A percentile compares a stretch with the other conserved stretches of the same genome.
Evolutionary conservation across 2,888 invertebrate genomes (phyloP).

Genomic region (Tenthredo livida): DNA sequence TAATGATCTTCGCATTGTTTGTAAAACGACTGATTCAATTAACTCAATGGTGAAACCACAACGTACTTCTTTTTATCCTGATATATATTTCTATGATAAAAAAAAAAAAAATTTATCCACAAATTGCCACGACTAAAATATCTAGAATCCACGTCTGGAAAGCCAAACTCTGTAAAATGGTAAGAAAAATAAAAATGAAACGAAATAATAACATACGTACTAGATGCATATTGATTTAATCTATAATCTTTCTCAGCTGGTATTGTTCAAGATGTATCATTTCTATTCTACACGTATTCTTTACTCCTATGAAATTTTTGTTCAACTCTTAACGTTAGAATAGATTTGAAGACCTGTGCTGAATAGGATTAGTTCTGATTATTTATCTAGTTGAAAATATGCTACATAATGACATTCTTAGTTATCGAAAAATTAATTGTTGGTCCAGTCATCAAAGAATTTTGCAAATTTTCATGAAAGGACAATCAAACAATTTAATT

Average conservation of each 20-base stretch:
- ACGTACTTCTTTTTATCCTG: neutral
- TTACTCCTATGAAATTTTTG: neutral
- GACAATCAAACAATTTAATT: no score
- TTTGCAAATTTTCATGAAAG: no score
- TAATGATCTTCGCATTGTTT: neutral
- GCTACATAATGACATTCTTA: neutral
- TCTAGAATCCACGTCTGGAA: constrained; percentile 29
- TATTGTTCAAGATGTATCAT: neutral
- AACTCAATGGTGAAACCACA: neutral
- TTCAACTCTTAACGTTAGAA: neutral
- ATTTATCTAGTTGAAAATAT: neutral
- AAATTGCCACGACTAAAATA: constrained; percentile 28
- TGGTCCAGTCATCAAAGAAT: no score
- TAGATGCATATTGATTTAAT: neutral
- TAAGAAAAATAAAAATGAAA: constrained; percentile 33
- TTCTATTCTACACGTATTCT: neutral
- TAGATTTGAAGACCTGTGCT: neutral
- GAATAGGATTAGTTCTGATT: neutral
- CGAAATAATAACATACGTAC: constrained; percentile 3
- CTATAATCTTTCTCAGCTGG: neutral
- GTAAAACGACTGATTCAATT: neutral
- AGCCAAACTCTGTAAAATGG: constrained; percentile 40
- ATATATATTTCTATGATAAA: neutral
- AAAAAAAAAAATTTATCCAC: constrained; percentile 6
- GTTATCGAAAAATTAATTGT: no score